These are phyloP conservation scores for Ptychochromis oligacanthus DNA, from an alignment of 2,113 vertebrate species.

Conservation along the genomic window DNA sequence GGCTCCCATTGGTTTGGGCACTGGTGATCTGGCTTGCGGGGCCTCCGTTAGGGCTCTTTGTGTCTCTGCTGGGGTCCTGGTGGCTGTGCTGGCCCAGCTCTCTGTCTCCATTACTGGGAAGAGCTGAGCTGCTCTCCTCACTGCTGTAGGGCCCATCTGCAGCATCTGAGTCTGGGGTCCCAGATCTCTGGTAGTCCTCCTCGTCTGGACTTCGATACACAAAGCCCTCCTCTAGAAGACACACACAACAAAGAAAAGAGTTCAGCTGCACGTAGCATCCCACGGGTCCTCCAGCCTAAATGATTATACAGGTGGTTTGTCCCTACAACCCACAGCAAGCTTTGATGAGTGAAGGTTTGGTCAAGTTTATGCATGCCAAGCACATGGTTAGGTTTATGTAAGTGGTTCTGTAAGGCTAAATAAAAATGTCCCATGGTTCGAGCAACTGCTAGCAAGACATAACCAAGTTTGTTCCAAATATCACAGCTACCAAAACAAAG, in stretches of 20 bases:
- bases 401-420: not conserved
- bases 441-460: not conserved
- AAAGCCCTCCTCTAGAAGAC: constrained; percentile 77
- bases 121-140: constrained; percentile 83
- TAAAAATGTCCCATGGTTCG: not conserved
- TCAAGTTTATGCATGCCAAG: not conserved
- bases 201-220: constrained; percentile 82
- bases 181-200: constrained; percentile 74
- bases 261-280: not conserved
- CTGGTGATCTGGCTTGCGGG: constrained; percentile 35
- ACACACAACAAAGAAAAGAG: constrained; percentile 20
- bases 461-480: not conserved
- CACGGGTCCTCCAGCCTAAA: not conserved
- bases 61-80: constrained; percentile 68
- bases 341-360: fast-evolving
- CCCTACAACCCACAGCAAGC: not conserved
- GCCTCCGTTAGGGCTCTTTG: constrained; percentile 70
- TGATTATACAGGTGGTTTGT: not conserved
- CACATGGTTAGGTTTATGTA: not conserved
- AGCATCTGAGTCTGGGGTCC: constrained; percentile 82
- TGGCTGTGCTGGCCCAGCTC: constrained; percentile 69
- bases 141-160: constrained; percentile 82
- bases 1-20: constrained; percentile 59
- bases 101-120: constrained; percentile 65
- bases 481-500: not conserved